Evolutionary conservation across 2,888 invertebrate genomes (phyloP), one percentile per base, ranked within the genome.

Genomic region (Amblyjoppa proteus): DNA sequence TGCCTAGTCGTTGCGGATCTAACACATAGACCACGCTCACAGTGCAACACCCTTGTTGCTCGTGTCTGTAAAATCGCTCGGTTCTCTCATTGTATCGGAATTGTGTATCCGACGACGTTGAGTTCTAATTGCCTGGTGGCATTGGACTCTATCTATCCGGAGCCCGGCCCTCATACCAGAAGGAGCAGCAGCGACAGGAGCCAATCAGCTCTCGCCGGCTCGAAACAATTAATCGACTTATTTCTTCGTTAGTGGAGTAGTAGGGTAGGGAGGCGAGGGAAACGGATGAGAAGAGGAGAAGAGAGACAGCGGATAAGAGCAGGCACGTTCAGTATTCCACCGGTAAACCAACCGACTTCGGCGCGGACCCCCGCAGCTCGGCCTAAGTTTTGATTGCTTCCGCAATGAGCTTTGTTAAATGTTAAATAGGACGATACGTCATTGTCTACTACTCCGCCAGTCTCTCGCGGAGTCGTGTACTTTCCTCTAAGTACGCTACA

Each of bases 361-460:
- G 91, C 90, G 88, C 89, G 87, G 85, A 85, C 78, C 53, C 66
- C 56, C 71, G 34, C 58, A 91, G 90, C 90, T 91, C 89, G 84
- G 81, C 73, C 84, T 88, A 93, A 94, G 92, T 93, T 93, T 93
- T 93, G 92, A 93, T 93, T 94, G 92, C 93, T 93, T 93, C 92
- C 89, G 91, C 92, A 92, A 93, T 92, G 92, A 93, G 93, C 92
- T 92, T 92, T 91, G 92, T 92, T 93, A 93, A 93, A 93, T 92
- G 92, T 93, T 93, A 93, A 92, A 91, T 90, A 91, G 90, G 89
- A 91, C 91, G 92, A 93, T 91, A 91, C 90, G 91, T 92, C 89
- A 91, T 90, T 91, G 90, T 90, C 88, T 83, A 69, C 68, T 64
- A 66, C 76, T 83, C 45, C 68, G 64, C 61, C 69, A 70, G 74